Conservation (phyloP, 1,140 invertebrate species). For the Camponotus pennsylvanicus region DNA sequence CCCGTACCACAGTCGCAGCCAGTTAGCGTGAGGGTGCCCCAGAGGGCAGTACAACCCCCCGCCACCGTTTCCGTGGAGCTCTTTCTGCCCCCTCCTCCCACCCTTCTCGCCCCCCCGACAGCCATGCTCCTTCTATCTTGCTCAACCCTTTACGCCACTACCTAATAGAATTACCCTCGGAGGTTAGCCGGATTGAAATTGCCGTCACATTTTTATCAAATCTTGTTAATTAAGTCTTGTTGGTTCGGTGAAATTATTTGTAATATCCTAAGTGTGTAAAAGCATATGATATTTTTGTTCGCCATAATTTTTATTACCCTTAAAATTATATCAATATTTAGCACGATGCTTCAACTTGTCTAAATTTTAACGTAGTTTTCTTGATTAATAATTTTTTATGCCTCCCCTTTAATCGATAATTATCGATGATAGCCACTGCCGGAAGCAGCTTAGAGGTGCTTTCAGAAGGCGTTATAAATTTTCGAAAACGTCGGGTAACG, state of each 20-base stretch:
- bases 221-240: constrained; percentile 80
- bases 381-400: too few relatives aligned
- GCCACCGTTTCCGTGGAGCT: constrained; percentile 73
- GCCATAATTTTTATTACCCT: background rate
- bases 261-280: background rate
- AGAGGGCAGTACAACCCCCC: constrained; percentile 84
- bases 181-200: constrained; percentile 85
- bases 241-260: background rate
- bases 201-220: constrained; percentile 84
- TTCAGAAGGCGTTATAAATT: background rate
- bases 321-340: background rate
- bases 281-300: background rate
- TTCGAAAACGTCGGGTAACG: constrained; percentile 16
- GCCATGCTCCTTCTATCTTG: constrained; percentile 70
- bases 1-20: constrained; percentile 83
- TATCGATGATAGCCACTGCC: background rate
- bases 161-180: constrained; percentile 85
- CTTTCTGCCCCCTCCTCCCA: constrained; percentile 43
- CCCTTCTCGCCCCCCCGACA: constrained; percentile 48
- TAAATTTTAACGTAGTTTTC: background rate
- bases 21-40: constrained; percentile 87
- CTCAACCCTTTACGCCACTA: constrained; percentile 85
- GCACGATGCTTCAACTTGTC: background rate
- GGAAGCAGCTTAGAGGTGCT: background rate
- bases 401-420: background rate